phyloP scores from a whole-genome alignment of 1,140 invertebrate species.

The Acromyrmex echinatior region DNA sequence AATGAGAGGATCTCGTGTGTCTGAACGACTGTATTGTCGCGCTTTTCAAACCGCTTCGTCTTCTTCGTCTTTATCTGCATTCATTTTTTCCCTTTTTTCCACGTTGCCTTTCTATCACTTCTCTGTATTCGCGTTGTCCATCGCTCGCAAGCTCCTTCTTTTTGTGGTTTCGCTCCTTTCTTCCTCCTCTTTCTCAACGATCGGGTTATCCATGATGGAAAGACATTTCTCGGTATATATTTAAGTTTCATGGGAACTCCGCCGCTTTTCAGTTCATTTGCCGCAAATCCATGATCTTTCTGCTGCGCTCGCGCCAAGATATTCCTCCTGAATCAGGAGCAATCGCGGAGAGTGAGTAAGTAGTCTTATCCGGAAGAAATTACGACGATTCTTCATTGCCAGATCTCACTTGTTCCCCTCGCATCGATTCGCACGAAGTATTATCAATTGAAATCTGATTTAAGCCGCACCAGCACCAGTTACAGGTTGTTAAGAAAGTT shows the following conservation, averaged over 20 bases:
- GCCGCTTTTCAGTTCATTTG: constrained; percentile 71
- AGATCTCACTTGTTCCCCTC: background rate
- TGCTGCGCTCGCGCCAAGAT: background rate
- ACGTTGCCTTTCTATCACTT: constrained; percentile 63
- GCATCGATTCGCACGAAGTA: constrained; percentile 37
- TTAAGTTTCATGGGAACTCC: constrained; percentile 82
- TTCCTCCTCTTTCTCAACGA: constrained; percentile 36
- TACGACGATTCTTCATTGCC: constrained; percentile 65
- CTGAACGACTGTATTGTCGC: constrained; percentile 57
- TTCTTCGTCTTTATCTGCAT: constrained; percentile 67
- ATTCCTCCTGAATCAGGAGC: constrained; percentile 39
- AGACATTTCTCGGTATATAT: constrained; percentile 78
- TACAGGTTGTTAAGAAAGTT: constrained; percentile 72
- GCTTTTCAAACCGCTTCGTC: constrained; percentile 62
- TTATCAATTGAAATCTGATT: constrained; percentile 70
- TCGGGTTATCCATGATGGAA: constrained; percentile 67
- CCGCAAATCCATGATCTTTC: constrained; percentile 70
- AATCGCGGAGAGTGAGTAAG: constrained; percentile 58
- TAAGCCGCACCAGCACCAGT: constrained; percentile 68
- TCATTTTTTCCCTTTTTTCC: constrained; percentile 45
- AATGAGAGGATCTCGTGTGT: constrained; percentile 83
- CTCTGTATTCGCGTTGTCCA: constrained; percentile 27
- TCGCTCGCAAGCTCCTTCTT: constrained; percentile 14
- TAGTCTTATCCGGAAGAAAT: constrained; percentile 58
- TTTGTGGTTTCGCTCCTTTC: constrained; percentile 34